phyloP scores from a whole-genome alignment of 1,140 invertebrate species.

The Hypothenemus hampei region DNA sequence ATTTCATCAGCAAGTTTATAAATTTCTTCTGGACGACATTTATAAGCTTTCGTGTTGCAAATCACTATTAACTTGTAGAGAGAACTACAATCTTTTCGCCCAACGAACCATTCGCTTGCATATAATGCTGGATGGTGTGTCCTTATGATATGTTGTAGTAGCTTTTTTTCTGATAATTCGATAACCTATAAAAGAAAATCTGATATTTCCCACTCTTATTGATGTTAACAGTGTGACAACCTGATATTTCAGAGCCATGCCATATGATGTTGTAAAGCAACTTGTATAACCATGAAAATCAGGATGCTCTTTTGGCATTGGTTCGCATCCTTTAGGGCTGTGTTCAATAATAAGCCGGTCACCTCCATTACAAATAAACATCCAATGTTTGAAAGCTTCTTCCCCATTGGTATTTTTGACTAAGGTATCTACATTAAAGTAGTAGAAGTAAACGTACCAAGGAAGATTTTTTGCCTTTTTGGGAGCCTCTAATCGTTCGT shows the following conservation, averaged over 20 bases:
- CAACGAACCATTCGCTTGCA: slow-evolving; percentile 43
- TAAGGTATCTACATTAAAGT: slow-evolving; percentile 41
- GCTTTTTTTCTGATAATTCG: slow-evolving; percentile 29
- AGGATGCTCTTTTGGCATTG: slow-evolving; percentile 27
- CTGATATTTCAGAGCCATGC: slow-evolving; percentile 39
- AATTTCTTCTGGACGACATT: background rate
- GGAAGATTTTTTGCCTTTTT: slow-evolving; percentile 33
- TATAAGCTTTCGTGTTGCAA: background rate
- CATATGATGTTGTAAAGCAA: slow-evolving; percentile 46
- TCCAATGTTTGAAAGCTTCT: slow-evolving; percentile 41
- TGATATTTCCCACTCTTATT: background rate
- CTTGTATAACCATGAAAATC: slow-evolving; percentile 37
- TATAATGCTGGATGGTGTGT: slow-evolving; percentile 41
- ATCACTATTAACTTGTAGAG: slow-evolving; percentile 32
- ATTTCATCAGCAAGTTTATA: background rate
- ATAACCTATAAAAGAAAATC: slow-evolving; percentile 21
- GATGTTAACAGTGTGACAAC: background rate
- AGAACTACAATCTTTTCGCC: slow-evolving; percentile 44
- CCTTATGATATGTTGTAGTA: slow-evolving; percentile 37
- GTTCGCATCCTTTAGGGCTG: slow-evolving; percentile 35
- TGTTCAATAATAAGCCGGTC: slow-evolving; percentile 42
- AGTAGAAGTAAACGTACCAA: slow-evolving; percentile 43
- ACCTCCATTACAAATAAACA: slow-evolving; percentile 39
- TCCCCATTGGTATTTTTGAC: slow-evolving; percentile 45
- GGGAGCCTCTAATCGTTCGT: slow-evolving; percentile 22